Conservation (phyloP, 2,797 vertebrate genomes). For the Tragelaphus oryx region DNA sequence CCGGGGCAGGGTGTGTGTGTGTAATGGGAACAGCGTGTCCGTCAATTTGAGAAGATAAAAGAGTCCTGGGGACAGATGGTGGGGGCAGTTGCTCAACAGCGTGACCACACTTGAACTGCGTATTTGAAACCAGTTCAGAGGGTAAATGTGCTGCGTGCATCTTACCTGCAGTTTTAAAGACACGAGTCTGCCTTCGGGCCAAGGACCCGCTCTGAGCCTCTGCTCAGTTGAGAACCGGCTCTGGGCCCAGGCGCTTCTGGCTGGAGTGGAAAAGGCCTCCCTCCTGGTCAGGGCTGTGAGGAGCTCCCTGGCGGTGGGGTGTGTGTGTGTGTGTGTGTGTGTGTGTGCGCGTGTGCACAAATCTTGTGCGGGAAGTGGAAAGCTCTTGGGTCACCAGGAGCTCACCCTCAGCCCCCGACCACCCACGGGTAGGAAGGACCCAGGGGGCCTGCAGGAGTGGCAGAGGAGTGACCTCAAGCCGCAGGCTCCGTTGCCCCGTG, state of each 20-base stretch:
- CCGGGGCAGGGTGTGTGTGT: fast-evolving
- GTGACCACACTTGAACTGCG: fast-evolving
- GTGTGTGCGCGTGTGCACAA: not conserved
- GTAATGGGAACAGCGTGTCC: fast-evolving
- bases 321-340: too few species aligned
- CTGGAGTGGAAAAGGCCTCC: not conserved
- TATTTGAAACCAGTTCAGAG: fast-evolving
- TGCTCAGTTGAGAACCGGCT: not conserved
- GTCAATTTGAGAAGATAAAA: not conserved
- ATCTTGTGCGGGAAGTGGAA: not conserved
- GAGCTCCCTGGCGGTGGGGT: too few species aligned
- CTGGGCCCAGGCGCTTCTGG: not conserved
- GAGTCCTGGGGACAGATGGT: fast-evolving
- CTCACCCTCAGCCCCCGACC: not conserved
- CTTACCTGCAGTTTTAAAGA: not conserved
- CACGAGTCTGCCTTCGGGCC: too few species aligned
- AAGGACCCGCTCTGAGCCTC: not conserved
- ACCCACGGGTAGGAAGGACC: not conserved
- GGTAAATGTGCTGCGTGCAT: fast-evolving
- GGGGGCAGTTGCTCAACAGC: fast-evolving
- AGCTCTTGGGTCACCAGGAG: not conserved
- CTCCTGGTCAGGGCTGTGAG: not conserved
- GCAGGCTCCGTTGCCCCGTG: fast-evolving
- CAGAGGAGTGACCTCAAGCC: not conserved
- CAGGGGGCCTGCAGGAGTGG: not conserved